A percentile compares a stretch with the other conserved stretches of the same genome.
These are phyloP conservation scores for Parazoanthus swiftii DNA, from an alignment of 92 coral and sea anemone genomes.

Conservation along the genomic window DNA sequence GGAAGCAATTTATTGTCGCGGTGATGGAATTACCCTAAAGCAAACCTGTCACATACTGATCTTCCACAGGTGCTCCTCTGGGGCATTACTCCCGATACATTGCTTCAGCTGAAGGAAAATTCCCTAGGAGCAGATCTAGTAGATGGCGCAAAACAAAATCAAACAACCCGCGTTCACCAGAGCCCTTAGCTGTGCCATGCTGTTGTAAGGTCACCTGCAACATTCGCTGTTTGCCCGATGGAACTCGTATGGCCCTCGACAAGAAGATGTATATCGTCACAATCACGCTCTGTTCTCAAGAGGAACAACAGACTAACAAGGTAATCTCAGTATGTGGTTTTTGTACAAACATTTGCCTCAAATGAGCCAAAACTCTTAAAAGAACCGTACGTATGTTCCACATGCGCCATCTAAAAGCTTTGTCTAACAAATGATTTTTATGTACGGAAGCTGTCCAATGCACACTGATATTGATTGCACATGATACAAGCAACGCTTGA, in stretches of 20 bases:
- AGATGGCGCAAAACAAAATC: not conserved
- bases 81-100: not conserved
- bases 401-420: too few relatives aligned
- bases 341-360: too few relatives aligned
- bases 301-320: not conserved
- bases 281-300: not conserved
- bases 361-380: too few relatives aligned
- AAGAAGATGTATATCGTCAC: not conserved
- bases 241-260: conserved; percentile 1
- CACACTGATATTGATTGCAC: too few relatives aligned
- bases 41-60: not conserved
- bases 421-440: too few relatives aligned
- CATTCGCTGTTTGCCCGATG: not conserved
- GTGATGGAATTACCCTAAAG: not conserved
- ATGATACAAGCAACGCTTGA: too few relatives aligned
- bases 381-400: too few relatives aligned
- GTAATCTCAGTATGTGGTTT: not conserved
- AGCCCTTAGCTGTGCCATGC: not conserved
- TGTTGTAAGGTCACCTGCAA: not conserved
- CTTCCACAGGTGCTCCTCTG: conserved; percentile 15
- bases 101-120: not conserved
- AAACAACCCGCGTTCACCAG: not conserved
- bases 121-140: not conserved
- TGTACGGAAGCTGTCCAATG: too few relatives aligned
- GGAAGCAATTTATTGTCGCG: not conserved